Base-by-base conservation (phyloP, 2,888 invertebrate species). In the Argyresthia goedartella region DNA sequence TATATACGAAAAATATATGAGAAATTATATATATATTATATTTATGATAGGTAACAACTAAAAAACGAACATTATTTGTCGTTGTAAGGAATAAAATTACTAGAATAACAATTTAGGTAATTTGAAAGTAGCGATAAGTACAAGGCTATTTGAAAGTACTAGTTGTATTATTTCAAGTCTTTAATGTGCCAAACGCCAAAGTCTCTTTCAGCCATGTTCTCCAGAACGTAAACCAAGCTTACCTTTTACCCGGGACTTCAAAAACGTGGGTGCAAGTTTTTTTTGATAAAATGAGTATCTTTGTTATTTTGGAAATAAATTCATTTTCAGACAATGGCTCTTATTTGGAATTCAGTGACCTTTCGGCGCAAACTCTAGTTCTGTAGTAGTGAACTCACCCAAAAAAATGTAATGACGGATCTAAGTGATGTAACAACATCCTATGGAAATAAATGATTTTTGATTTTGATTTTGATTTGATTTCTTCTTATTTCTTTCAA, bases 211-310 rank as follows among this genome's bases (percentile, higher is more conserved):
- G 33, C 43, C 15, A 49, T 49, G 41, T 49, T 34, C 15, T 41
- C 34, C 1, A 53, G 16, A 1, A 45, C 11, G 11, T 53, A 53
- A 15, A 53, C 51, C 36, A 53, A 34, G 34, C 13, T 53, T 51
- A 1, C 4, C 7, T 1, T 43, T 14, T 7, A 53, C 41, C 13
- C 16, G 46, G 33, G 36, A 43, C 14, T 51, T 48, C 3, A 48
- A 25, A 48, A 36, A 53, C 45, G 51, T 53, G 8, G 51, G 53
- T 6, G 51, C 53, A 2, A 53, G n/a, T 15, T 53, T 53, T n/a
- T n/a, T n/a, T 43, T 48, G 1, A n/a, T 14, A 13, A 53, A 53
- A 0, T 49, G 9, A 25, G 41, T 14, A 0, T 44, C 51, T 7
- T 53, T 51, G 44, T 53, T 51, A 25, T 51, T 51, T 51, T 36